Evolutionary conservation across 2,888 invertebrate genomes (phyloP).

Genomic region (Caenorhabditis sp.): DNA sequence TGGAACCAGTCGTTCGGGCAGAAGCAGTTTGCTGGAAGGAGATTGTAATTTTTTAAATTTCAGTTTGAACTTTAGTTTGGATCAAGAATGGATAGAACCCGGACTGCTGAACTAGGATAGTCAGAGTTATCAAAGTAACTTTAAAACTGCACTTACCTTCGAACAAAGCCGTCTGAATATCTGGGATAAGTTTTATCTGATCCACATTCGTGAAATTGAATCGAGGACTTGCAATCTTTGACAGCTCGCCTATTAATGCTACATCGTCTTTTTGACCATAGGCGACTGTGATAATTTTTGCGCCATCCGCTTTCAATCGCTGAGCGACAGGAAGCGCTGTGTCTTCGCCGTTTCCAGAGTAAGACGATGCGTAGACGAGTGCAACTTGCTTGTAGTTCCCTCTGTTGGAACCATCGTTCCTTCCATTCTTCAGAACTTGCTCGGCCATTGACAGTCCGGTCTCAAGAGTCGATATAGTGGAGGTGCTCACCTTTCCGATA

Average conservation of each 20-base stretch:
- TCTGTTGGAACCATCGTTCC: neutral
- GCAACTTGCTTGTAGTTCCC: neutral
- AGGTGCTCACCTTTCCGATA: neutral
- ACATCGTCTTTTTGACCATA: neutral
- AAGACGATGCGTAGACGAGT: neutral
- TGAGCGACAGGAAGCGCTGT: conserved; percentile 30
- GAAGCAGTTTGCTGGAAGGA: conserved; percentile 60
- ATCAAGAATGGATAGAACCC: too few species aligned
- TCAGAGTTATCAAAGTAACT: too few species aligned
- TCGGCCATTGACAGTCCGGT: neutral
- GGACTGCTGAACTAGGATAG: too few species aligned
- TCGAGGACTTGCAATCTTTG: too few species aligned
- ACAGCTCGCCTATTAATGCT: too few species aligned
- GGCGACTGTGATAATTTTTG: conserved; percentile 44
- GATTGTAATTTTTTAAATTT: too few species aligned
- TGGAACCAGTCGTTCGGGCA: conserved; percentile 52
- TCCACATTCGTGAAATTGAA: neutral
- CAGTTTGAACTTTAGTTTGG: too few species aligned
- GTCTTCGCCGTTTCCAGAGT: conserved; percentile 5
- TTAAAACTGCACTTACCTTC: too few species aligned
- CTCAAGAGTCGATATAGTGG: neutral
- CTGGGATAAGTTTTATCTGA: neutral
- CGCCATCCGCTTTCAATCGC: conserved; percentile 43
- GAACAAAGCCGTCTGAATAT: too few species aligned
- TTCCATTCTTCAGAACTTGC: neutral